Evolutionary conservation across 2,113 vertebrate species (phyloP).

Genomic region (Ciconia stormi): DNA sequence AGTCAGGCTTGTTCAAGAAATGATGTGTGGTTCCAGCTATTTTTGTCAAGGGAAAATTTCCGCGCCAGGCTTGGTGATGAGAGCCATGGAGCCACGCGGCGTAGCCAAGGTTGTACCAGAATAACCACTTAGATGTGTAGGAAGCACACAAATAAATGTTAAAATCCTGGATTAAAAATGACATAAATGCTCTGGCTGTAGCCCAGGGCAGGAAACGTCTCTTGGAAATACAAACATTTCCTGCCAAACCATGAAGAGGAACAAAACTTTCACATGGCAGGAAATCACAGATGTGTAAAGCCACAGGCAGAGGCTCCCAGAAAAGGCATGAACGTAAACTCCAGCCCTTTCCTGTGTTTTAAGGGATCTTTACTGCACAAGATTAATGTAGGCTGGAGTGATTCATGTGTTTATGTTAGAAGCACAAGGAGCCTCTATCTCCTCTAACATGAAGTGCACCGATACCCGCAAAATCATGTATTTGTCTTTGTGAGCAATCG

Average conservation of each 20-base stretch:
- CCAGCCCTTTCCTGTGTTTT: not conserved
- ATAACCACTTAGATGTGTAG: not conserved
- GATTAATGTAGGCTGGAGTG: not conserved
- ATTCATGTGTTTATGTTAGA: not conserved
- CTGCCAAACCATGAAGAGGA: conserved; percentile 12
- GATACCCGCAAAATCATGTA: not conserved
- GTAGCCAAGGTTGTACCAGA: not conserved
- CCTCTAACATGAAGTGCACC: rapidly evolving
- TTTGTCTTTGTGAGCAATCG: rapidly evolving
- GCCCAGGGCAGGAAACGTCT: conserved; percentile 53
- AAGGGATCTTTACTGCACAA: not conserved
- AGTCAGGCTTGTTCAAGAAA: not conserved
- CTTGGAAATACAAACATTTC: conserved; percentile 57
- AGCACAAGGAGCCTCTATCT: not conserved
- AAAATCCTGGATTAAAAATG: not conserved
- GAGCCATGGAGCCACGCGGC: not conserved
- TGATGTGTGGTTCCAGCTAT: not conserved
- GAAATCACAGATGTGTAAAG: conserved; percentile 57
- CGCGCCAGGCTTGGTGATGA: not conserved
- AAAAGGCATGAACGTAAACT: not conserved
- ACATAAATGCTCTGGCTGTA: conserved; percentile 1
- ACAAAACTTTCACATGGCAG: conserved; percentile 41
- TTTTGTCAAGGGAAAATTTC: not conserved
- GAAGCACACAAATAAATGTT: not conserved
- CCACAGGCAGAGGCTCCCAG: conserved; percentile 40